Evolutionary conservation across 2,797 vertebrate genomes (phyloP), one percentile per base, ranked within the genome.

Genomic region (Megaceryle alcyon): DNA sequence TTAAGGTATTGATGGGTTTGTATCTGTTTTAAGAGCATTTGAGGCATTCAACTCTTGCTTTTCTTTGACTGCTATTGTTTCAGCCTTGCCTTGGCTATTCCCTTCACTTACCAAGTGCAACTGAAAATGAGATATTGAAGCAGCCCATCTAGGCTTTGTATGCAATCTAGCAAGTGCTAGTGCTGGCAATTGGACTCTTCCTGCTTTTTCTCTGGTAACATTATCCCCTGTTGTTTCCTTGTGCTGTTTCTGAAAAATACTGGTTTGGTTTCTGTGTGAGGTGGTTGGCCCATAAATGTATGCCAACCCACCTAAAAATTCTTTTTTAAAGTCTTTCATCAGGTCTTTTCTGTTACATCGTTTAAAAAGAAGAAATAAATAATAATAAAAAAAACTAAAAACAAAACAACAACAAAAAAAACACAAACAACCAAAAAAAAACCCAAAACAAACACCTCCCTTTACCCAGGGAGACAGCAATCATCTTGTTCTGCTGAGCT

Each of bases 301-400:
- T 78, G 90, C 57, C 91, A 94, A 33, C 84, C 72, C 92, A 94
- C 96, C 92, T 96, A 87, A 87, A 94, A 95, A 97, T 75, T 96
- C 84, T 92, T 89, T 39, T 75, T 20, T 44, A 48, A 86, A 92
- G 61, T 65, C 91, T 78, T 95, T 94, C 84, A 86, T 92, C 69
- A 31, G 65, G 18, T 91, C 82, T 94, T 87, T 93, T 91, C 79
- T 92, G 81, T 64, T 80, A 77, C 26, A n/a, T 35, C 87, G 54
- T 88, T 93, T 54, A 33, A 75, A 88, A 90, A 60, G 33, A 23
- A 54, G 19, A 41, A n/a, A 59, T 66, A 75, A 49, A 1, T 19
- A 39, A 60, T n/a, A 26, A 33, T 70, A 85, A 31, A 43, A 44
- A 20, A 41, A 41, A 41, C n/a, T n/a, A 41, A 14, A 14, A 13